These are phyloP conservation scores for Gyps fulvus DNA, from an alignment of 2,113 vertebrate genomes.

Conservation along the genomic window DNA sequence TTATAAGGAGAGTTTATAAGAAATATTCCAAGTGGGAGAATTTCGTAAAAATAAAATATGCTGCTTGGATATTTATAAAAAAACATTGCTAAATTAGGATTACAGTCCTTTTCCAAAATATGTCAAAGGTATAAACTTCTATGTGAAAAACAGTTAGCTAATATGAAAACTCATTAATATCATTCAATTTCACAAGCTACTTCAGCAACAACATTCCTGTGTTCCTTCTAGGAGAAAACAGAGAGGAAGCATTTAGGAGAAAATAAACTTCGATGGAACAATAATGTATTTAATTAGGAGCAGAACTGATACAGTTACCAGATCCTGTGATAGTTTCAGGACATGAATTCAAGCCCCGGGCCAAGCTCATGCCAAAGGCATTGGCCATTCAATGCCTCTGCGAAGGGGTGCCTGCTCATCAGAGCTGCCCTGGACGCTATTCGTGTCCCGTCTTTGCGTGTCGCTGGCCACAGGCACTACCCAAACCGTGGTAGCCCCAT, in stretches of 20 bases:
- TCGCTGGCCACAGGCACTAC: neutral
- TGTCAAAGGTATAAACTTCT: neutral
- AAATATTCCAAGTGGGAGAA: neutral
- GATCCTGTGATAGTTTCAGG: neutral
- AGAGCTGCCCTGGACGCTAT: neutral
- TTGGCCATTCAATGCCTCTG: neutral
- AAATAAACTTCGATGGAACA: neutral
- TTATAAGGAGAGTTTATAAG: neutral
- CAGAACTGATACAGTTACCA: neutral
- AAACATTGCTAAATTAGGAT: neutral
- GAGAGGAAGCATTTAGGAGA: neutral
- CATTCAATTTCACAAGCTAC: neutral
- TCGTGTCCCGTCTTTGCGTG: neutral
- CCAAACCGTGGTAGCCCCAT: rapidly evolving
- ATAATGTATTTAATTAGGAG: neutral
- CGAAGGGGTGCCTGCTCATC: neutral
- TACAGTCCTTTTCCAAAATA: neutral
- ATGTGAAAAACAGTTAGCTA: neutral
- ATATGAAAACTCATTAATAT: neutral
- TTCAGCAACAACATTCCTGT: neutral
- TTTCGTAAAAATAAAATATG: neutral
- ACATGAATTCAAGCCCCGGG: neutral
- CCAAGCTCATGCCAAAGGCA: neutral
- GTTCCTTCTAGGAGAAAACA: neutral
- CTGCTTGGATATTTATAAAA: neutral